A percentile compares a stretch with the other conserved stretches of the same genome.
Conservation (phyloP, 2,888 invertebrate species). For the Drosophila anomelani region DNA sequence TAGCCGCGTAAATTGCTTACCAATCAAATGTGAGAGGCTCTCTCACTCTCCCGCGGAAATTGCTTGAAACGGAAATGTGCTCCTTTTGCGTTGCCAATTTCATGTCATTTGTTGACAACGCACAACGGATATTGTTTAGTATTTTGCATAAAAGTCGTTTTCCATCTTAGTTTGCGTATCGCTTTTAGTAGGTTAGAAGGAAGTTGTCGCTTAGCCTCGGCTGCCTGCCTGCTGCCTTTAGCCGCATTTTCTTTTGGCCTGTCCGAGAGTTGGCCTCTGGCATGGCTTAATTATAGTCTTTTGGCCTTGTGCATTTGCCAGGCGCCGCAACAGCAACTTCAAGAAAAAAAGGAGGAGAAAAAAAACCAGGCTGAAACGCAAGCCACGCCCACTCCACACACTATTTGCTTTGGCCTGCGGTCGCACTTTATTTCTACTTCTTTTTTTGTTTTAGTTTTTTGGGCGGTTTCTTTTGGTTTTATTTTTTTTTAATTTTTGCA, state of each 20-base stretch:
- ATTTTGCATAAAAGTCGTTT: conserved; percentile 65
- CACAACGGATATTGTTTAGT: conserved; percentile 76
- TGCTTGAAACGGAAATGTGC: conserved; percentile 80
- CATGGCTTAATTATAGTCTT: conserved; percentile 84
- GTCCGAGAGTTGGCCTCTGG: conserved; percentile 59
- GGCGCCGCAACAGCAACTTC: conserved; percentile 59
- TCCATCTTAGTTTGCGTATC: conserved; percentile 25
- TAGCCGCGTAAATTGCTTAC: conserved; percentile 69
- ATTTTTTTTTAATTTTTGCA: conserved; percentile 13
- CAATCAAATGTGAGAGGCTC: conserved; percentile 65
- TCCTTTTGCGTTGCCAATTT: conserved; percentile 72
- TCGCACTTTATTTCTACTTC: conserved; percentile 35
- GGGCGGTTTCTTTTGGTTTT: conserved; percentile 38
- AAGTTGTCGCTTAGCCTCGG: conserved; percentile 60
- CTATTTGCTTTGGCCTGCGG: conserved; percentile 66
- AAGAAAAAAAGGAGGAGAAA: conserved; percentile 2
- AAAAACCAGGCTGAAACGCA: conserved; percentile 35
- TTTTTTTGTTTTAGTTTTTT: conserved; percentile 37
- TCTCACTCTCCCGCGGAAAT: conserved; percentile 65
- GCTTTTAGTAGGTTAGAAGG: conserved; percentile 70
- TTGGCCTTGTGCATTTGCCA: conserved; percentile 74
- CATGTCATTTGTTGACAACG: conserved; percentile 78
- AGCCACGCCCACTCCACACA: conserved; percentile 69
- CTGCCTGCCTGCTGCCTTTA: background rate
- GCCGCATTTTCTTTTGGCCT: conserved; percentile 13